Evolutionary conservation across 2,113 vertebrate species (phyloP), one percentile per base, ranked within the genome.

Genomic region (Rhegmatorhina hoffmannsi): DNA sequence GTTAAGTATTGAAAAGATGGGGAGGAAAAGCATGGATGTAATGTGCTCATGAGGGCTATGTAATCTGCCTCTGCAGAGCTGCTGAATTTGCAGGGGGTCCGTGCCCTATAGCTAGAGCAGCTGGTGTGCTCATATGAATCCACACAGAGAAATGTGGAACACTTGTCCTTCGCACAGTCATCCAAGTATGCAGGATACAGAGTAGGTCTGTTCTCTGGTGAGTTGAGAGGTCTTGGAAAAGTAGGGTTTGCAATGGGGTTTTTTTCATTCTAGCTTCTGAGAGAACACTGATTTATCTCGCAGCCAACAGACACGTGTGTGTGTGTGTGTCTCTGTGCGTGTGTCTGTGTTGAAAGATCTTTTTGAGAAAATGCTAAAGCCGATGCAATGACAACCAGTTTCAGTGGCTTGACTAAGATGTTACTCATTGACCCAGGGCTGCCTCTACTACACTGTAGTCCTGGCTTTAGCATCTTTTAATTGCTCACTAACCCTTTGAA

Each of bases 81-180:
- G 91, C 90, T 95, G 95, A 96, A 92, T 92, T 96, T 96, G 95
- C 91, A 94, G 83, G 94, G 95, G 96, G 96, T 95, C 91, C 31
- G 36, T 97, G 96, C 95, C 95, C 93, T 96, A 89, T 94, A 94
- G 96, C 95, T 97, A 94, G 94, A 95, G 95, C 96, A 97, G 95
- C 95, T 97, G 95, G 94, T 97, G 95, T 63, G 94, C 94, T 94
- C 50, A 80, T 93, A 24, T 95, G 96, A 96, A 96, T 97, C 95
- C 94, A 79, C 84, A 80, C 92, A 95, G 93, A 82, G 96, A 94
- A 96, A 96, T 93, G 97, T 84, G 93, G 93, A 95, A 96, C 82
- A 55, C 96, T 95, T 97, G 94, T 96, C 96, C 96, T 86, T 93
- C 84, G 94, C 94, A 94, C 95, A 95, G 86, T 95, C 96, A 96